These are phyloP conservation scores for Lethrus apterus DNA, from an alignment of 1,140 invertebrate genomes.

Conservation along the genomic window DNA sequence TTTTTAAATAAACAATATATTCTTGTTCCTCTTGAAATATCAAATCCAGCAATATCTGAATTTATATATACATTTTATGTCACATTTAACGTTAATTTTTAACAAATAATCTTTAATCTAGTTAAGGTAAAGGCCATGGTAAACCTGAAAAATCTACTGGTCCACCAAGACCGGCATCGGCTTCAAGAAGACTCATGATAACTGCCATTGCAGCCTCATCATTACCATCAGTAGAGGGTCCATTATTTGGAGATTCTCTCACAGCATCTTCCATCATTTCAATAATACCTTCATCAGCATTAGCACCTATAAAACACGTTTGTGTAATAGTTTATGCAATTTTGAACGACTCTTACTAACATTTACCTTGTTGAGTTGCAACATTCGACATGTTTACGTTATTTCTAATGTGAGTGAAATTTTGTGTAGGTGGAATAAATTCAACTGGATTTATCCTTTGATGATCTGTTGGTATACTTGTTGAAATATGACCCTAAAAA, in stretches of 20 bases:
- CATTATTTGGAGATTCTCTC: slow-evolving; percentile 42
- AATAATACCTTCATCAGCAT: slow-evolving; percentile 50
- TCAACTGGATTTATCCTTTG: slow-evolving; percentile 6
- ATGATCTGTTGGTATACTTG: slow-evolving; percentile 20
- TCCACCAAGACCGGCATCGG: slow-evolving; percentile 55
- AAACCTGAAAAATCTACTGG: slow-evolving; percentile 79
- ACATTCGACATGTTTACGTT: slow-evolving; percentile 30
- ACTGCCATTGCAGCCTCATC: slow-evolving; percentile 89
- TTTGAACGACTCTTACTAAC: slow-evolving; percentile 2
- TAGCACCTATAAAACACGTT: slow-evolving; percentile 35
- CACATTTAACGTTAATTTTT: too few relatives aligned
- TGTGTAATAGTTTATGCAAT: neutral
- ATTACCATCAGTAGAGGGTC: slow-evolving; percentile 61
- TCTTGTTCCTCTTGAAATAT: too few relatives aligned
- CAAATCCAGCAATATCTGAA: too few relatives aligned
- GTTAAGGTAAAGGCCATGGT: slow-evolving; percentile 78
- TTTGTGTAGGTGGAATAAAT: too few relatives aligned
- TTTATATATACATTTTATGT: too few relatives aligned
- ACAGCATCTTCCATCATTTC: slow-evolving; percentile 52
- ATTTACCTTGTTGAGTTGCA: slow-evolving; percentile 36
- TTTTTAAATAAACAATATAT: too few relatives aligned
- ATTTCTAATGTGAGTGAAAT: slow-evolving; percentile 25
- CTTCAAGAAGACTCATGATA: slow-evolving; percentile 85
- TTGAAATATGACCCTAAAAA: slow-evolving; percentile 33
- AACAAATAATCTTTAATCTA: too few relatives aligned